These are phyloP conservation scores for Punctoribates punctum DNA, from an alignment of 2,888 invertebrate genomes.

Conservation along the genomic window DNA sequence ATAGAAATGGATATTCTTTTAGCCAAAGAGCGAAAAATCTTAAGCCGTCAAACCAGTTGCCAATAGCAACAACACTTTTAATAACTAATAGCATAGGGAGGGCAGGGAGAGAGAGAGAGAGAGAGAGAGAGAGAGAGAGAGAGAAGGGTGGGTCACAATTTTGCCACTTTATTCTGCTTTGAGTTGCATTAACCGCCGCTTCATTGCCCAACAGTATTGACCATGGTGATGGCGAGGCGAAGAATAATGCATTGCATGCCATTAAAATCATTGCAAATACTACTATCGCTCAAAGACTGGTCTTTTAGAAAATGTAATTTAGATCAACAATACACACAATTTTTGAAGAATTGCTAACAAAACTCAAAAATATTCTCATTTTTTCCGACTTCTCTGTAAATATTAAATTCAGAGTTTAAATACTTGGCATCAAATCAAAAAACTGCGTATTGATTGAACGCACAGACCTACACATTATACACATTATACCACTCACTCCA, in stretches of 20 bases:
- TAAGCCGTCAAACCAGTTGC: constrained; percentile 47
- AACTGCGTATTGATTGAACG: constrained; percentile 2
- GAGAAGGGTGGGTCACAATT: constrained; percentile 9
- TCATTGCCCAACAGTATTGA: constrained; percentile 12
- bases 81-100: constrained; percentile 42
- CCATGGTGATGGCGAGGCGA: neutral
- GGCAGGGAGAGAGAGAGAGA: constrained; percentile 25
- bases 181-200: constrained; percentile 7
- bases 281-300: constrained; percentile 6
- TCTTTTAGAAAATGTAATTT: constrained; percentile 10
- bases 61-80: constrained; percentile 48
- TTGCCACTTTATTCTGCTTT: constrained; percentile 23
- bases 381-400: neutral
- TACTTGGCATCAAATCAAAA: constrained; percentile 1
- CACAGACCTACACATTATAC: neutral
- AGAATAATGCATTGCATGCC: constrained; percentile 20
- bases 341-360: neutral
- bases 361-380: neutral
- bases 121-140: constrained; percentile 31
- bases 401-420: constrained; percentile 12
- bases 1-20: constrained; percentile 42
- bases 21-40: constrained; percentile 46
- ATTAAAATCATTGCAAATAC: constrained; percentile 10
- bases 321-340: neutral
- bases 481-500: too few species aligned